Base-by-base conservation (phyloP, 92 coral and sea anemone genomes). In the Zoanthus solanderi region DNA sequence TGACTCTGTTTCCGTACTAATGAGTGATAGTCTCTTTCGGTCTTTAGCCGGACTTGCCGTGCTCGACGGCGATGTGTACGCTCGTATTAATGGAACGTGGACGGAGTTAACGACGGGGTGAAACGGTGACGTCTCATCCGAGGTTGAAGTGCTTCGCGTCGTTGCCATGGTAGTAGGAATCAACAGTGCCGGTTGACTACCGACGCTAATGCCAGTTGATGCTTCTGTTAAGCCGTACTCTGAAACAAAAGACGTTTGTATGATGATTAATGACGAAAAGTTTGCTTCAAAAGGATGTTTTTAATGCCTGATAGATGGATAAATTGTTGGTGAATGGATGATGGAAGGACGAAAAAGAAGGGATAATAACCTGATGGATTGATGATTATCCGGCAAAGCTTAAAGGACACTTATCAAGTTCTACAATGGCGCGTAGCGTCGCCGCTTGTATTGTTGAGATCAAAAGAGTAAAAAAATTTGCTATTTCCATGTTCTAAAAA, bases 161-260 rank as follows among this genome's bases (percentile, higher is more conserved):
- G 90, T 72, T 28, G 95, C 90, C 83, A 94, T 92, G 13, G 98
- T 95, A 48, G 89, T 95, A 56, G 99, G 99, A 15, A 97, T 91
- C 7, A 91, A 93, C 9, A 95, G 83, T 42, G 98, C 94, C 0
- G 99, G 99, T 74, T 97, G 99, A 77, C 99, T 97, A 28, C 98
- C 99, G 1, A 97, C 98, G 65, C 99, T 95, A 44, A 97, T 97
- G 1, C 99, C 99, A 6, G 99, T 97, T 3, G 99, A 94, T 14
- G 99, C 98, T 78, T 97, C 99, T 5, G 99, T 96, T 75, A 97
- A 87, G 47, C 99, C 98, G 87, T 97, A 97, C 87, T 97, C 99
- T 97, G 90, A 16, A 68, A 73, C 47, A 7, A 50, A 34, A 69
- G 9, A 9, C 12, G 12, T 7, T 30, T 10, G 5, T 2, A 34